Percentiles rank a stretch among this genome's conserved stretches.
Conservation (phyloP, 2,888 invertebrate genomes). For the Oasisia sp. region DNA sequence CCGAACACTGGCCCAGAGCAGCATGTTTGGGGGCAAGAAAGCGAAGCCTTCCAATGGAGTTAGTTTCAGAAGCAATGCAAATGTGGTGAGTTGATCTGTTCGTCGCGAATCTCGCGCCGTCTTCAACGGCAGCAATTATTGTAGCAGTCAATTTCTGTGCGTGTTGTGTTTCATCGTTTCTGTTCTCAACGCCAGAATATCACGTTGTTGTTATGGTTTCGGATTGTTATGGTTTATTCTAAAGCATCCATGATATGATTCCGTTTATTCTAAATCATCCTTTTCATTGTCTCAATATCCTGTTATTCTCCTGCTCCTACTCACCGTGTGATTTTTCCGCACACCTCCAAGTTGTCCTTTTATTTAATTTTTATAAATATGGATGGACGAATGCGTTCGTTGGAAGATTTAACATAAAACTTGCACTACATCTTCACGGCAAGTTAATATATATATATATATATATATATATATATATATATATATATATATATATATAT, state of each 20-base stretch:
- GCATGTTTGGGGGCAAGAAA: not conserved
- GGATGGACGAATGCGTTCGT: too few species aligned
- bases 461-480: not conserved
- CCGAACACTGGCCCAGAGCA: not conserved
- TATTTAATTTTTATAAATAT: too few species aligned
- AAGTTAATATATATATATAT: too few species aligned
- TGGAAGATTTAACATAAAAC: not conserved
- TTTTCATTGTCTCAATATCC: too few species aligned
- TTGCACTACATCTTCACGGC: not conserved
- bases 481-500: not conserved
- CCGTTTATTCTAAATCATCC: too few species aligned
- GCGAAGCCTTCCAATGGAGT: not conserved
- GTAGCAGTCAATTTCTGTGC: not conserved
- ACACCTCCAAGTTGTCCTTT: too few species aligned
- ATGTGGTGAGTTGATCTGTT: not conserved
- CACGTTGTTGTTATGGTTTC: not conserved
- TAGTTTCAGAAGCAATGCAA: not conserved
- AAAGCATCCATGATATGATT: too few species aligned
- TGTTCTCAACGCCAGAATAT: not conserved
- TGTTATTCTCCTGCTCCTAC: too few species aligned
- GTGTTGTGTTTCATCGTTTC: not conserved
- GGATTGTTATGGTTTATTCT: too few species aligned
- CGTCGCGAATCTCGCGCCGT: not conserved
- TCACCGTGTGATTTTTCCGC: too few species aligned
- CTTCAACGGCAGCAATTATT: not conserved